Evolutionary conservation across 2,113 vertebrate species (phyloP).

Genomic region (Phodopus roborovskii): DNA sequence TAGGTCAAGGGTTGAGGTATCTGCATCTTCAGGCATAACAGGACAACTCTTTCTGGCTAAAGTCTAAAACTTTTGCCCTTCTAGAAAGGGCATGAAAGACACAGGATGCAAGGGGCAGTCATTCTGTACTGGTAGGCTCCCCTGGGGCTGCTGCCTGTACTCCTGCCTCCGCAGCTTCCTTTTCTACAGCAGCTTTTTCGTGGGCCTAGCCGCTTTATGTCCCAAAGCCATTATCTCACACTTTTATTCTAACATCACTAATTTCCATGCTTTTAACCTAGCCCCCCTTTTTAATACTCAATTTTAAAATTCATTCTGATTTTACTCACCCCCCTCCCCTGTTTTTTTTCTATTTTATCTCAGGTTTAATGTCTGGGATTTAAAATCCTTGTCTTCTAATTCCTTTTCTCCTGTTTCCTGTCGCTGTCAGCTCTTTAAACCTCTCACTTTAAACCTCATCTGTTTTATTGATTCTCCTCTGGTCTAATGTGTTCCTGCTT

Average conservation of each 20-base stretch:
- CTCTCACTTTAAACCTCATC: conserved; percentile 52
- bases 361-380: conserved; percentile 29
- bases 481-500: conserved; percentile 43
- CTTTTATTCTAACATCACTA: conserved; percentile 51
- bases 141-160: fast-evolving
- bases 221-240: background rate
- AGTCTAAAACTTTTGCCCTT: background rate
- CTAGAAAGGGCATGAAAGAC: fast-evolving
- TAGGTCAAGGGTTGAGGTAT: too few species aligned
- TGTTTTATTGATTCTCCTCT: conserved; percentile 43
- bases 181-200: background rate
- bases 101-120: fast-evolving
- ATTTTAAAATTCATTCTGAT: conserved; percentile 50
- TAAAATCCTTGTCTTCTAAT: conserved; percentile 42
- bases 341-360: conserved; percentile 43
- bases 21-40: background rate
- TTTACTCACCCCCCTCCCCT: conserved; percentile 15
- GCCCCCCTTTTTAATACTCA: conserved; percentile 26
- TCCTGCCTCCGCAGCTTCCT: fast-evolving
- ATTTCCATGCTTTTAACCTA: conserved; percentile 61
- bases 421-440: conserved; percentile 48
- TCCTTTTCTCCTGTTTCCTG: background rate
- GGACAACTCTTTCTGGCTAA: background rate
- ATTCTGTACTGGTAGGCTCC: fast-evolving
- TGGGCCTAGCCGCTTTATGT: background rate